Evolutionary conservation across 2,113 vertebrate species (phyloP), one percentile per base, ranked within the genome.

Genomic region (Chaetodon trifascialis): DNA sequence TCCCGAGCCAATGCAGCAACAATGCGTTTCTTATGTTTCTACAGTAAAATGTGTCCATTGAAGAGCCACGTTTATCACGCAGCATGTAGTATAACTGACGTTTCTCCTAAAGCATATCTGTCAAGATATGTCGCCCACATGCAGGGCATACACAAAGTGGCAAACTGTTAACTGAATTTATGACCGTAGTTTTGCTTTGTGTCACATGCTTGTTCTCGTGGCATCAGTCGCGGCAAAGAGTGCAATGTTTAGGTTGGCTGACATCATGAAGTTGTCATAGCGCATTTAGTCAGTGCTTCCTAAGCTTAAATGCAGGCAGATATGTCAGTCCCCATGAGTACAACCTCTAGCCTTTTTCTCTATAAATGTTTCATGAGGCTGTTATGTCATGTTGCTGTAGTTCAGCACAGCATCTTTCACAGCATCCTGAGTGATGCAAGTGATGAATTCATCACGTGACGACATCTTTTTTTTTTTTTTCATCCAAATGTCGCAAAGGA

Each of bases 341-440:
- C 79, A 85, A 79, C 85, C 80, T 63, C 64, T 66, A 76, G 79
- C 82, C 82, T 85, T 47, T 85, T 82, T 65, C 49, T 79, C 47
- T 44, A 87, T 92, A 72, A 89, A 92, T 92, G 76, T 89, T 93
- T 90, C 82, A 93, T 88, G 84, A 86, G 66, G 83, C 67, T 77
- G 90, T 92, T 92, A 89, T 91, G 90, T 93, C 90, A 90, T 69
- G 77, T 83, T 82, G 58, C 56, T 69, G 49, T 62, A 76, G 67
- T 79, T 88, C 77, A 64, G 83, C 40, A 42, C 52, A 77, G 89
- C 77, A 63, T 85, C 86, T 76, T 79, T 73, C 44, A 70, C 70
- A 34, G 49, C 74, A 23, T 84, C 78, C 69, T 76, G 63, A 82
- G 73, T 82, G 80, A 88, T 70, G 66, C 58, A 49, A 10, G 67